Evolutionary conservation across 2,797 vertebrate genomes (phyloP), one percentile per base, ranked within the genome.

Genomic region (Fistularia tabacaria): DNA sequence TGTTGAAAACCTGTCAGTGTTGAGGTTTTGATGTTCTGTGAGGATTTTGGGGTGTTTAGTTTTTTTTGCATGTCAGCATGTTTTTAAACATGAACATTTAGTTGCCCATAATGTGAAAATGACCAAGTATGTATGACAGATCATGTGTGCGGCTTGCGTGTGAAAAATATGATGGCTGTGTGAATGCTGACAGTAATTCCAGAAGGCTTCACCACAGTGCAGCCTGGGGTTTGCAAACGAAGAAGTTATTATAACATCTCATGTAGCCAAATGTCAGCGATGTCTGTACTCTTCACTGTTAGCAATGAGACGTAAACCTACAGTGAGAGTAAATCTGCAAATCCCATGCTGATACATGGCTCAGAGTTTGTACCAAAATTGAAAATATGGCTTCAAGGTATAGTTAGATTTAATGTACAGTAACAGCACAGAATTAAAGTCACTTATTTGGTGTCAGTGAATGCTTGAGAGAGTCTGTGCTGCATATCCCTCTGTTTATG

Each of bases 121-220:
- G 58, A 59, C 52, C 54, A 47, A 67, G 69, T 69, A 38, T 73
- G 72, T 71, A 71, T 58, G 70, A 81, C 66, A 52, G 74, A 78
- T 77, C 38, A 51, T 72, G 66, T 69, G 51, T 47, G 49, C 3
- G 51, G 66, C 44, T 48, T 73, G 58, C 61, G 55, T 50, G 61
- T 55, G 62, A 82, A 55, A 85, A 84, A 75, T 83, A 83, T 59
- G 73, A 62, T 25, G 57, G 57, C 59, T 71, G 59, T 36, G 69
- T 61, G 67, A 64, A 76, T 47, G 38, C 63, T 77, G 83, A 85
- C 88, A 84, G 84, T 87, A 85, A 90, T 89, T 82, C 85, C 62
- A 85, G 73, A 59, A 76, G 60, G 59, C 45, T 38, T 9, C 14
- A 80, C 81, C 86, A 66, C 86, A 83, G 60, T 75, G 77, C 64